Evolutionary conservation across 2,888 invertebrate species (phyloP).

Genomic region (Rhingia campestris): DNA sequence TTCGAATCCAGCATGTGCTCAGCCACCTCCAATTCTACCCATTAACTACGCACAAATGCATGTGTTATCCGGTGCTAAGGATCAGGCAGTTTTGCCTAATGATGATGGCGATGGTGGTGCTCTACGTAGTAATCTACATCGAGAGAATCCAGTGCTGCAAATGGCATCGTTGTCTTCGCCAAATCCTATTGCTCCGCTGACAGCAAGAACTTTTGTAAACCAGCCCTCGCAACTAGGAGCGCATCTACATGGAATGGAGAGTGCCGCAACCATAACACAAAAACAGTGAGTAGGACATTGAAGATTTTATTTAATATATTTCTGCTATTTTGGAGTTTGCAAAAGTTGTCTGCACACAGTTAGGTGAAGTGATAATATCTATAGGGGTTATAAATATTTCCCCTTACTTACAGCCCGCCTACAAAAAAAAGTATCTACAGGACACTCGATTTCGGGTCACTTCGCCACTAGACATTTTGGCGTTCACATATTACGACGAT

Average conservation of each 20-base stretch:
- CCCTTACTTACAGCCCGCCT: too few species aligned
- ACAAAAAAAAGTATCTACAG: too few species aligned
- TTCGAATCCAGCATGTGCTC: slow-evolving; percentile 75
- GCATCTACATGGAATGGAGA: slow-evolving; percentile 46
- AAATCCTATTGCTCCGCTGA: slow-evolving; percentile 50
- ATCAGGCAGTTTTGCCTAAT: slow-evolving; percentile 51
- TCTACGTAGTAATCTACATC: slow-evolving; percentile 26
- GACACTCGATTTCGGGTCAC: too few species aligned
- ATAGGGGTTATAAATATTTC: too few species aligned
- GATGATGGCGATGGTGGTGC: slow-evolving; percentile 45
- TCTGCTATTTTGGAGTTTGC: background rate
- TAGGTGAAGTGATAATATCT: too few species aligned
- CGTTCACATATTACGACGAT: too few species aligned
- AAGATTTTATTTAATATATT: background rate
- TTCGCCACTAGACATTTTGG: too few species aligned
- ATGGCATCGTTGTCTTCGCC: slow-evolving; percentile 35
- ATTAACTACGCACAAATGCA: slow-evolving; percentile 63
- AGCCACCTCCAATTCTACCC: slow-evolving; percentile 72
- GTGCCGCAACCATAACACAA: slow-evolving; percentile 48
- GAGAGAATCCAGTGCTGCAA: slow-evolving; percentile 49
- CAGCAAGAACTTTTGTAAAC: slow-evolving; percentile 75
- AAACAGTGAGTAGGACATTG: slow-evolving; percentile 73
- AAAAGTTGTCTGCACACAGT: background rate
- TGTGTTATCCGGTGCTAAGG: slow-evolving; percentile 59
- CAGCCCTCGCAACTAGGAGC: slow-evolving; percentile 60